These are phyloP conservation scores for Eremobia ochroleuca DNA, from an alignment of 2,888 invertebrate species.

Conservation along the genomic window DNA sequence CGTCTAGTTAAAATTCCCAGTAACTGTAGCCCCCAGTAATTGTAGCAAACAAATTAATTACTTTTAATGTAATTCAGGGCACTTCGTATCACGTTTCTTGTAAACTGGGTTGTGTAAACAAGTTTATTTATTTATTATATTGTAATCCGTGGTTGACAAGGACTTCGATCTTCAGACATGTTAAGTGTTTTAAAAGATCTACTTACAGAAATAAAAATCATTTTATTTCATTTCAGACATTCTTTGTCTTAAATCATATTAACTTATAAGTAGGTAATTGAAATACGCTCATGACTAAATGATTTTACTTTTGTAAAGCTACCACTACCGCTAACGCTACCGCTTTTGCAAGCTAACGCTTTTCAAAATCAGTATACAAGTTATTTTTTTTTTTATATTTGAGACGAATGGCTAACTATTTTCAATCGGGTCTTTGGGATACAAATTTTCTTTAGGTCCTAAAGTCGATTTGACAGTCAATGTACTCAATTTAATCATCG, in stretches of 20 bases:
- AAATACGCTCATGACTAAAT: neutral
- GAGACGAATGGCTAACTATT: neutral
- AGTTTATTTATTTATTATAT: slow-evolving; percentile 6
- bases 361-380: neutral
- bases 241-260: neutral
- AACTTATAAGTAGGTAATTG: neutral
- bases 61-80: slow-evolving; percentile 9
- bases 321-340: too few relatives aligned
- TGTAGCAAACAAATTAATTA: slow-evolving; percentile 45
- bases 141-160: slow-evolving; percentile 1
- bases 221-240: neutral
- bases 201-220: neutral
- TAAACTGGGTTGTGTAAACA: slow-evolving; percentile 22
- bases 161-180: neutral
- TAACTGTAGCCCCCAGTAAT: slow-evolving; percentile 15
- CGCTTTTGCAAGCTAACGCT: neutral
- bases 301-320: neutral
- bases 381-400: neutral
- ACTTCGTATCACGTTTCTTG: slow-evolving; percentile 3
- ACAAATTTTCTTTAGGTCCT: neutral
- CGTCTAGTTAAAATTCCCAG: slow-evolving; percentile 14
- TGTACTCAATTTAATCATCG: neutral
- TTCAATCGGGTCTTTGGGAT: neutral
- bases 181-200: neutral
- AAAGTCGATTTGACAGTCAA: neutral